phyloP scores from a whole-genome alignment of 2,888 invertebrate species.

The Abscondita cerata region DNA sequence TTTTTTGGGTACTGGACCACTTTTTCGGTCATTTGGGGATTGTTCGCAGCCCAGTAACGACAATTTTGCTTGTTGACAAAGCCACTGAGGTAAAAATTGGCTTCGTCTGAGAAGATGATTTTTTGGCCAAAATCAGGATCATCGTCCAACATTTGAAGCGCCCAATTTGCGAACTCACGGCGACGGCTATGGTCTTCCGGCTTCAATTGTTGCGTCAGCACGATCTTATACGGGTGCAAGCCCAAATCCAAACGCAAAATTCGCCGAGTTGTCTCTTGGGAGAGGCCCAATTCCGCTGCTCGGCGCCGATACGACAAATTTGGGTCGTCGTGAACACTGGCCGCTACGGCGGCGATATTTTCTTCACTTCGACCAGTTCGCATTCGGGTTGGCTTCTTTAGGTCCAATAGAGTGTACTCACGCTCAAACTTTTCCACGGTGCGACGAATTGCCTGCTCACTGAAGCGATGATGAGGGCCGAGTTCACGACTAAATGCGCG shows the following conservation, averaged over 20 bases:
- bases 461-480: neutral
- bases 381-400: constrained; percentile 13
- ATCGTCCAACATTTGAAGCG: constrained; percentile 17
- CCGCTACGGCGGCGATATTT: constrained; percentile 22
- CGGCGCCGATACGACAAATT: constrained; percentile 12
- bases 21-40: no score
- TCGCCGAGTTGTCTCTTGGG: constrained; percentile 23
- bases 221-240: constrained; percentile 20
- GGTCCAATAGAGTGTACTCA: constrained; percentile 15
- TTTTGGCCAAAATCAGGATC: constrained; percentile 22
- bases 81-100: constrained; percentile 16
- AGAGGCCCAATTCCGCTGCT: constrained; percentile 11
- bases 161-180: constrained; percentile 13
- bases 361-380: constrained; percentile 10
- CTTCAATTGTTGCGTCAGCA: no score
- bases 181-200: constrained; percentile 6
- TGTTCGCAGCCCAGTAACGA: no score
- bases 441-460: constrained; percentile 18
- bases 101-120: constrained; percentile 22
- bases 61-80: constrained; percentile 21
- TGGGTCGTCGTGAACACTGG: no score
- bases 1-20: no score
- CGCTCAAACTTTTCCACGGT: constrained; percentile 16
- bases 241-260: constrained; percentile 19
- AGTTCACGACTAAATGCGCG: neutral